Conservation (phyloP, 2,888 invertebrate species). For the Azorinus chamasolen region DNA sequence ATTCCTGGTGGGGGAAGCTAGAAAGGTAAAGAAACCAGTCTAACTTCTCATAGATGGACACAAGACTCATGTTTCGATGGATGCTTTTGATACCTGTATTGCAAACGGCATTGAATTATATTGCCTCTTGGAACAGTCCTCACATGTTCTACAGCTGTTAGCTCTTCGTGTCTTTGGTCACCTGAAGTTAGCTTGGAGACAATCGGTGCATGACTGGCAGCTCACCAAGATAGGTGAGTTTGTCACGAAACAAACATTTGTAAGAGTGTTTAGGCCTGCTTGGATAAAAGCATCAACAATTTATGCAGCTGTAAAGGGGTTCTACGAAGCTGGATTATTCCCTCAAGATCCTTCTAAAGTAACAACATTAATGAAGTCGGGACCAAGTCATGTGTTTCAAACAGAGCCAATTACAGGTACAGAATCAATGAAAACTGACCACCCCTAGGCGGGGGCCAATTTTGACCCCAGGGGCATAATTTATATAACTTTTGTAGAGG, state of each 20-base stretch:
- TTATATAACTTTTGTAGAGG: too few relatives aligned
- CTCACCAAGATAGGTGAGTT: conserved; percentile 27
- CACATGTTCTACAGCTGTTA: conserved; percentile 53
- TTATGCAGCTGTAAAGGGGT: conserved; percentile 44
- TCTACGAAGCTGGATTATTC: conserved; percentile 30
- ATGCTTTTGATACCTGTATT: conserved; percentile 38
- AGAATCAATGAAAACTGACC: too few relatives aligned
- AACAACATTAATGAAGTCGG: too few relatives aligned
- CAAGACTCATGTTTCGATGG: conserved; percentile 39
- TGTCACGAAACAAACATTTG: conserved; percentile 51
- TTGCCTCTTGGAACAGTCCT: conserved; percentile 52
- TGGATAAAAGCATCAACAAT: conserved; percentile 42
- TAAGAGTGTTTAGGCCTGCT: conserved; percentile 38
- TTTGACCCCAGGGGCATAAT: too few relatives aligned
- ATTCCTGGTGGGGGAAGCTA: conserved; percentile 8
- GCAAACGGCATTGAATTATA: conserved; percentile 45
- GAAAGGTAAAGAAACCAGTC: conserved; percentile 33
- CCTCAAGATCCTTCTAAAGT: conserved; percentile 2
- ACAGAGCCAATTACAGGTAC: too few relatives aligned
- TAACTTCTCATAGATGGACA: conserved; percentile 56
- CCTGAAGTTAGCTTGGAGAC: conserved; percentile 54
- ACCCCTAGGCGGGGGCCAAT: too few relatives aligned
- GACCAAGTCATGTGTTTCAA: too few relatives aligned
- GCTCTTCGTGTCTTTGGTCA: conserved; percentile 47
- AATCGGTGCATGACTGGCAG: conserved; percentile 38